Base-by-base conservation (phyloP, 1,140 invertebrate species). In the Eupeodes corollae region DNA sequence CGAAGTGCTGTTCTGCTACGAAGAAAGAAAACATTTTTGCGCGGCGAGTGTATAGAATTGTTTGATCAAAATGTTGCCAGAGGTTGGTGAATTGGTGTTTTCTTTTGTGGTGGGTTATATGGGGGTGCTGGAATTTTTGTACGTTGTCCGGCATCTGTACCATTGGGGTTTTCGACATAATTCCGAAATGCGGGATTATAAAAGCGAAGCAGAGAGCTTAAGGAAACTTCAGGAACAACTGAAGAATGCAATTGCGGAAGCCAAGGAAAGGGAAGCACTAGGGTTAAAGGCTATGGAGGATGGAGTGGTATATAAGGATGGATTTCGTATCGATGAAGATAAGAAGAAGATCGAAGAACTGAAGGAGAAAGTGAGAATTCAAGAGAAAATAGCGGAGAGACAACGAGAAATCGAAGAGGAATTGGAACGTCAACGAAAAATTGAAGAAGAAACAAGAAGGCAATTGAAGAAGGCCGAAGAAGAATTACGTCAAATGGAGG, bases 31-130 rank as follows among this genome's bases (percentile, higher is more conserved):
- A 8, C 8, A 8, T 26, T n/a, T n/a, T n/a, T n/a, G n/a, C n/a
- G n/a, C n/a, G n/a, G 21, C 3, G 21, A 26, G 21, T 26, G 21
- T 26, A 8, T 26, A 26, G 3, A 5, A 5, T 26, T 26, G 21
- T 26, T 26, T 13, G 30, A 44, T 33, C 40, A 26, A 37, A 37
- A 15, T 37, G 35, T 15, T 15, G 35, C 35, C 61, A 50, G 63
- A 55, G 46, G 42, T 67, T 35, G 61, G 63, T 21, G 64, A 68
- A 54, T 44, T 84, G 15, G 60, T 86, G 48, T 68, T 86, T 40
- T 84, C 83, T 11, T 69, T 83, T 55, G 61, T 86, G 19, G 73
- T 86, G 49, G 74, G 79, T n/a, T 85, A 82, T 57, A 75, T 82
- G 16, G 82, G 84, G 44, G 75, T 81, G 3, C 47, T 82, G 47